Evolutionary conservation across 1,140 invertebrate species (phyloP), one percentile per base, ranked within the genome.

Genomic region (Lethocerus indicus): DNA sequence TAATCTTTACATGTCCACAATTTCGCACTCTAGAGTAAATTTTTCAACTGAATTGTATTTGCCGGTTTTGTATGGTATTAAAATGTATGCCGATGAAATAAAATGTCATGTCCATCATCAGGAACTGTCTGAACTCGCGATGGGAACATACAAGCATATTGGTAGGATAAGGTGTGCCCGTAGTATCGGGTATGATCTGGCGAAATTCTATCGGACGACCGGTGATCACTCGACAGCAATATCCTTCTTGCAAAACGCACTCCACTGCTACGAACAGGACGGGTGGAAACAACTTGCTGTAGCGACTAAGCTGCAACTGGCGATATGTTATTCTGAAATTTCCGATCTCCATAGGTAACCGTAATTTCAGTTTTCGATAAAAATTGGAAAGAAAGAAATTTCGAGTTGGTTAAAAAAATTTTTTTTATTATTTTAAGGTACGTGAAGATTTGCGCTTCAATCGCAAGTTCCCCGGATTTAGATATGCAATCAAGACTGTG

Each of bases 71-170:
- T n/a, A n/a, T n/a, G n/a, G n/a, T n/a, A n/a, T n/a, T n/a, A n/a
- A n/a, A n/a, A n/a, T n/a, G n/a, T n/a, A n/a, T n/a, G n/a, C n/a
- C n/a, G n/a, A n/a, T n/a, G n/a, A n/a, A n/a, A n/a, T n/a, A n/a
- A n/a, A n/a, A n/a, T n/a, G n/a, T n/a, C n/a, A n/a, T n/a, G n/a
- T n/a, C n/a, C n/a, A n/a, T n/a, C n/a, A n/a, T n/a, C 55, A 77
- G 74, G 91, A 95, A 64, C 67, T 96, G 37, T 86, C 89, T 7
- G 93, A 97, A 66, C 67, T 95, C 50, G 89, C 91, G 1, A 93
- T 95, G 76, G 88, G 91, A 37, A 96, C 91, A 1, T 96, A 88
- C 60, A 98, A 98, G 63, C 90, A 96, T 66, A 90, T 95, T 56
- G 79, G 87, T 6, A 74, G 89, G 41, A 71, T 86, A 48, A 68